A percentile compares a stretch with the other conserved stretches of the same genome.
Evolutionary conservation across 92 coral and sea anemone genomes (phyloP).

Genomic region (Plumapathes pennacea): DNA sequence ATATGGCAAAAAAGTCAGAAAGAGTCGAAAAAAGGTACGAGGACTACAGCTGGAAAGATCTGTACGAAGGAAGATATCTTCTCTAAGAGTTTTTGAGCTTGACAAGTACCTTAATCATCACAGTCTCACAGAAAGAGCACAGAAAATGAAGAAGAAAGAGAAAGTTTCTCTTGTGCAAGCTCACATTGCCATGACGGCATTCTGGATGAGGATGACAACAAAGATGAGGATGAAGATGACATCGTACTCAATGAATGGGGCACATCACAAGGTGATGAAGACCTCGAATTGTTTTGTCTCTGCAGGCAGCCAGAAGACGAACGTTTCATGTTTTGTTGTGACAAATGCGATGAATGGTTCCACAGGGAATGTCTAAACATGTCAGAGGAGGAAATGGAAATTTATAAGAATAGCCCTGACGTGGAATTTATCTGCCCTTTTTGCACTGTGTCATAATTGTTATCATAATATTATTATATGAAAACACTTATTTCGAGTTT

Average conservation of each 20-base stretch:
- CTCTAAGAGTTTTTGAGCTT: conserved; percentile 50
- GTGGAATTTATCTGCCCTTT: conserved; percentile 46
- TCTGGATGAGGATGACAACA: no score
- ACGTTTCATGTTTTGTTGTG: conserved; percentile 63
- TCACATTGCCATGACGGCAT: conserved; percentile 66
- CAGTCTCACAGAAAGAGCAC: conserved; percentile 26
- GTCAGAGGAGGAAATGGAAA: conserved; percentile 32
- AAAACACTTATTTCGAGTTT: no score
- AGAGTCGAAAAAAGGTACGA: conserved; percentile 15
- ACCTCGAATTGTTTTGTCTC: conserved; percentile 40
- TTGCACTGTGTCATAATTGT: no score
- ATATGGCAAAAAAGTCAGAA: conserved; percentile 24
- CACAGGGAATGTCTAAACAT: conserved; percentile 54
- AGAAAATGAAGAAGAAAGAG: conserved; percentile 55
- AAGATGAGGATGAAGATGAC: conserved; percentile 39
- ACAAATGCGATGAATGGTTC: conserved; percentile 60
- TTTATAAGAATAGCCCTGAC: conserved; percentile 34
- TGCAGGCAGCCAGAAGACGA: conserved; percentile 67
- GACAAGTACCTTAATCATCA: conserved; percentile 56
- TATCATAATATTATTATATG: no score
- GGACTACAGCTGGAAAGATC: conserved; percentile 38
- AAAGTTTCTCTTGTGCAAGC: conserved; percentile 55
- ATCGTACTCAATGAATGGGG: conserved; percentile 60
- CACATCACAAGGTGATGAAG: conserved; percentile 12
- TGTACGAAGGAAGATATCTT: conserved; percentile 36